Conservation (phyloP, 1,140 invertebrate genomes). For the Oreohelix idahoensis region DNA sequence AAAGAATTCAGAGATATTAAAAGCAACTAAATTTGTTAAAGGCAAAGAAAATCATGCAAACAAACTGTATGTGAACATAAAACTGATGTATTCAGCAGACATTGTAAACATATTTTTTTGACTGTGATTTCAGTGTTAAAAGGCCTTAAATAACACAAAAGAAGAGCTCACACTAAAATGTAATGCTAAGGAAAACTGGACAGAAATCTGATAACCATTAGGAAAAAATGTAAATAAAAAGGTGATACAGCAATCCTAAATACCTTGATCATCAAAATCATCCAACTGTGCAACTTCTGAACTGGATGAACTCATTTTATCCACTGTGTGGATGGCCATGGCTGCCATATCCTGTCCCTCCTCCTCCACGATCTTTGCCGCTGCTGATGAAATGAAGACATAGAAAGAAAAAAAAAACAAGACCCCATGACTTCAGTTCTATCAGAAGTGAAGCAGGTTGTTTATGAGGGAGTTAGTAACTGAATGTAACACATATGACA, state of each 20-base stretch:
- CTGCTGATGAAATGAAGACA: conserved; percentile 11
- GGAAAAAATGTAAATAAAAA: neutral
- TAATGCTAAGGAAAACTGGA: conserved; percentile 22
- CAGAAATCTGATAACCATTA: conserved; percentile 32
- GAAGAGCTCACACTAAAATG: conserved; percentile 33
- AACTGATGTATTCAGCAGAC: conserved; percentile 25
- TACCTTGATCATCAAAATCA: conserved; percentile 63
- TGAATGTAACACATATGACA: too few species aligned
- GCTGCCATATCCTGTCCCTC: conserved; percentile 14
- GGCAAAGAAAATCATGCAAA: conserved; percentile 44
- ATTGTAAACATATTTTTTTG: conserved; percentile 10
- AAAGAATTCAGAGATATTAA: conserved; percentile 23
- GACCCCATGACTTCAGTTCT: neutral
- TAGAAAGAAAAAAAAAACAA: neutral
- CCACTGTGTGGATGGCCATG: conserved; percentile 37
- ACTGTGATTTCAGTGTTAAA: conserved; percentile 39
- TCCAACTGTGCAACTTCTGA: conserved; percentile 66
- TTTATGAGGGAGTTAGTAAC: too few species aligned
- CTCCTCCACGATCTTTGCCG: neutral
- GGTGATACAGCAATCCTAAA: conserved; percentile 2
- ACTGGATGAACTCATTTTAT: conserved; percentile 61
- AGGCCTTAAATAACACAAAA: conserved; percentile 14
- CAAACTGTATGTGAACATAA: conserved; percentile 36
- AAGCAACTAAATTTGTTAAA: conserved; percentile 36
- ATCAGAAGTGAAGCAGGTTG: neutral